A percentile compares a stretch with the other conserved stretches of the same genome.
phyloP scores from a whole-genome alignment of 2,888 invertebrate species.

The Stegophylla sp. region DNA sequence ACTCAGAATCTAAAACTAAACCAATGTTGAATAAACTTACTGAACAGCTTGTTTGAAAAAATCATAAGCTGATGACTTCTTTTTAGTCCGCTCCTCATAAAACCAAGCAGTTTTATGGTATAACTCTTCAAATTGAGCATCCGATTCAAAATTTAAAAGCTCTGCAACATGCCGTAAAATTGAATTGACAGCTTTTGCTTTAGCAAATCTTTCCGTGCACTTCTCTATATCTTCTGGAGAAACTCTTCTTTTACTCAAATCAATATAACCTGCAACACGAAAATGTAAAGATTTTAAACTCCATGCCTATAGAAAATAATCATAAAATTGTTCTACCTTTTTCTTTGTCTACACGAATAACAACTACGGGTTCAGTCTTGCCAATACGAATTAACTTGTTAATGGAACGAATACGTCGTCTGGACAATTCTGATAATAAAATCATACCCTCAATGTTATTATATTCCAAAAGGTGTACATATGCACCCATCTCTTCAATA shows the following conservation, averaged over 20 bases:
- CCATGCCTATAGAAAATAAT: background rate
- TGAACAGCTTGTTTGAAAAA: constrained; percentile 97
- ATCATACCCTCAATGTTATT: constrained; percentile 99
- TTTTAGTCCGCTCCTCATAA: constrained; percentile 96
- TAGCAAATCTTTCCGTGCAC: constrained; percentile 97
- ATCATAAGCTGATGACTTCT: constrained; percentile 95
- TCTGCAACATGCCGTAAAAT: constrained; percentile 97
- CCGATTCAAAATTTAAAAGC: constrained; percentile 85
- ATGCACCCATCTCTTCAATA: constrained; percentile 99
- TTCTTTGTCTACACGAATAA: constrained; percentile 98
- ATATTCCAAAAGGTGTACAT: constrained; percentile 96
- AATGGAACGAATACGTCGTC: constrained; percentile 97
- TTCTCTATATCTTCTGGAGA: constrained; percentile 97
- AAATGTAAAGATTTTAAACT: background rate
- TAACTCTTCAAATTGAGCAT: constrained; percentile 91
- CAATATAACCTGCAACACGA: constrained; percentile 85
- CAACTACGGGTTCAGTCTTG: constrained; percentile 98
- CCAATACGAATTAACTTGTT: constrained; percentile 99
- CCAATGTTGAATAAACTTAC: constrained; percentile 70
- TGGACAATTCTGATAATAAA: constrained; percentile 93
- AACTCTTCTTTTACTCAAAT: constrained; percentile 97
- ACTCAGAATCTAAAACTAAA: no score
- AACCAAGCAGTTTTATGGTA: constrained; percentile 97
- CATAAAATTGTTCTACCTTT: constrained; percentile 76
- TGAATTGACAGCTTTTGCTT: constrained; percentile 97